Percentiles rank a stretch among this genome's conserved stretches.
Evolutionary conservation across 2,113 vertebrate species (phyloP).

Genomic region (Ardeotis arabs): DNA sequence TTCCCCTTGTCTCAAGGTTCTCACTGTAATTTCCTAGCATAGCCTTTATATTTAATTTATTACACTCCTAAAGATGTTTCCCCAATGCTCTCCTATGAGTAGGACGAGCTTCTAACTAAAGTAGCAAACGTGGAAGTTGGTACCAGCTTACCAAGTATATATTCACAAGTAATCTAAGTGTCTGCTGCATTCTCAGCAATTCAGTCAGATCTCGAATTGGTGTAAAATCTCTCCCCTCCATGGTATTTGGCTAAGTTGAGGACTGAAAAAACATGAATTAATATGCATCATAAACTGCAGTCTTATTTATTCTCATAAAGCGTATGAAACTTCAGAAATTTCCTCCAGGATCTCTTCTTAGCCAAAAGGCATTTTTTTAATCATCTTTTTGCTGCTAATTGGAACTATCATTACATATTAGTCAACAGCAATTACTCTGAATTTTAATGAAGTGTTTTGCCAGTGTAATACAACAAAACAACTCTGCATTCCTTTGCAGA

Average conservation of each 20-base stretch:
- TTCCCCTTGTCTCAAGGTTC: not conserved
- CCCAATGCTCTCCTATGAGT: not conserved
- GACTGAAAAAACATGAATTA: not conserved
- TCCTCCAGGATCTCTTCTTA: not conserved
- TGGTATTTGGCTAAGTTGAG: not conserved
- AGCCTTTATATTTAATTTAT: not conserved
- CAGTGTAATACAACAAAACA: not conserved
- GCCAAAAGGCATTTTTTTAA: not conserved
- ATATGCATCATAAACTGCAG: not conserved
- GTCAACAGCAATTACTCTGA: not conserved
- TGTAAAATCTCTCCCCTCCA: not conserved
- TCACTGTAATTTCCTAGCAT: not conserved
- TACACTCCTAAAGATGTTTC: not conserved
- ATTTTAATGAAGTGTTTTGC: conserved; percentile 11
- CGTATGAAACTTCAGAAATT: not conserved
- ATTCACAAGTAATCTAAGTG: not conserved
- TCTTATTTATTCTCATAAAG: not conserved
- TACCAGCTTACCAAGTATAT: not conserved
- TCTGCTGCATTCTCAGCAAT: not conserved
- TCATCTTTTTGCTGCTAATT: not conserved
- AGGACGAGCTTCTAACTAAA: not conserved
- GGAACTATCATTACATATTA: not conserved
- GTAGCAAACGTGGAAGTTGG: not conserved
- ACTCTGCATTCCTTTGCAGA: not conserved
- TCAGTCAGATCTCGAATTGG: not conserved